Evolutionary conservation across 2,797 vertebrate genomes (phyloP), one percentile per base, ranked within the genome.

Genomic region (Uromys caudimaculatus): DNA sequence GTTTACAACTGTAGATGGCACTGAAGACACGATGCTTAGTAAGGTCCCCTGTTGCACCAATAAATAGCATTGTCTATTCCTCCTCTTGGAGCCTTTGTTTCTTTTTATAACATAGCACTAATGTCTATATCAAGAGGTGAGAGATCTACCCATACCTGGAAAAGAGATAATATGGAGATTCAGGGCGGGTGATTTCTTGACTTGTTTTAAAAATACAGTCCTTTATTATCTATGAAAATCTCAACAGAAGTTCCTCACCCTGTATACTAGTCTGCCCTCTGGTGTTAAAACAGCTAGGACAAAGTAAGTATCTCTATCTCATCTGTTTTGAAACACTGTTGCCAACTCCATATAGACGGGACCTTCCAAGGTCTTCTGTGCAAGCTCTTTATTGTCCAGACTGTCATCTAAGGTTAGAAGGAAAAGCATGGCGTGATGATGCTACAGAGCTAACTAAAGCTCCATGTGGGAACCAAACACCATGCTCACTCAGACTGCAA

Each of bases 91-190:
- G 1, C 9, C 50, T 73, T 85, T 24, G 11, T 3, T 52, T 64
- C 52, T 64, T 85, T 79, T 94, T 50, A 14, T 91, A 86, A 60
- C 58, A 93, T 79, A 83, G 78, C 90, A 93, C 62, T 87, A 95
- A 83, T 79, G 29, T 64, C 6, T 88, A 24, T 13, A 84, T 58
- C 75, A 92, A 81, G 11, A 17, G 24, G 82, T 62, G 17, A 32
- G 86, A 73, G 17, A 23, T 56, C 47, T 87, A 7, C 19, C 83
- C 16, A 21, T 73, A 89, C 24, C 29, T 91, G 32, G 52, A 92
- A 13, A 92, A 85, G 58, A 14, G 50, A 86, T 13, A 77, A 67
- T 71, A 19, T 32, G 47, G 41, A 81, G 24, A 47, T 62, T 87
- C 62, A 7, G 3, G 3, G n/a, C 3, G 6, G 1, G 9, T 77